phyloP scores from a whole-genome alignment of 2,113 vertebrate species.

The Marmota flaviventris region DNA sequence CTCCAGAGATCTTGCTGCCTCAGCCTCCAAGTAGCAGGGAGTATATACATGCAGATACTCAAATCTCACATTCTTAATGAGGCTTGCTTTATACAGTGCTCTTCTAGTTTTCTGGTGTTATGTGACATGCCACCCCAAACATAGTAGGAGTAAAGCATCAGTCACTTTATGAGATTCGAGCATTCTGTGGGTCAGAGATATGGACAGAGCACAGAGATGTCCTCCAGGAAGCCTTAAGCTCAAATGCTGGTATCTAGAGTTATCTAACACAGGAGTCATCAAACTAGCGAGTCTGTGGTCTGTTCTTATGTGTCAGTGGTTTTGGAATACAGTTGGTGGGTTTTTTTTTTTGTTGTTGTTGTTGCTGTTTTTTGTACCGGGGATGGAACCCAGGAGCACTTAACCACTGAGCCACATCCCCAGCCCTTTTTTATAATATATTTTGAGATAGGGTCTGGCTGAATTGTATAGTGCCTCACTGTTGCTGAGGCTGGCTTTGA shows the following conservation, averaged over 20 bases:
- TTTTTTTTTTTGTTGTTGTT: too few relatives aligned
- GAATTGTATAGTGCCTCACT: too few relatives aligned
- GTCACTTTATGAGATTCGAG: not conserved
- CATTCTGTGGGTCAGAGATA: not conserved
- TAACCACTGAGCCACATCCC: too few relatives aligned
- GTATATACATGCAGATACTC: not conserved
- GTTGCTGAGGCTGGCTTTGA: too few relatives aligned
- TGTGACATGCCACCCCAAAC: not conserved
- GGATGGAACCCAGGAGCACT: too few relatives aligned
- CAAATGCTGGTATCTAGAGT: not conserved
- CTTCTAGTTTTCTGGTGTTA: not conserved
- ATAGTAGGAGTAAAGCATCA: not conserved
- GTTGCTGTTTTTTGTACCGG: too few relatives aligned
- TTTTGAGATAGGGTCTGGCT: too few relatives aligned
- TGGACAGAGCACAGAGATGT: not conserved
- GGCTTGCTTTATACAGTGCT: not conserved
- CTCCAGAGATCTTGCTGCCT: not conserved
- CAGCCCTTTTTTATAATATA: too few relatives aligned
- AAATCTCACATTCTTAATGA: not conserved
- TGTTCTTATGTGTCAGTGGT: not conserved
- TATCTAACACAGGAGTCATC: not conserved
- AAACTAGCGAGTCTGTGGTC: not conserved
- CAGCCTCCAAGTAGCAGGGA: not conserved
- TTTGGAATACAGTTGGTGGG: too few relatives aligned
- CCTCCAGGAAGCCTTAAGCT: not conserved